phyloP scores from a whole-genome alignment of 1,140 invertebrate species.

The Apis mellifera region Amel_HAv3.1 CM009940.2:9550501-9551000 shows the following conservation, averaged over 20 bases:
- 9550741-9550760: slow-evolving; percentile 69
- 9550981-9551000: slow-evolving; percentile 80
- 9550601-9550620: slow-evolving; percentile 67
- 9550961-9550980: slow-evolving; percentile 56
- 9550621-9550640: slow-evolving; percentile 51
- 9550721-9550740: slow-evolving; percentile 41
- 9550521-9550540: slow-evolving; percentile 60
- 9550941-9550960: slow-evolving; percentile 53
- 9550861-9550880: slow-evolving; percentile 67
- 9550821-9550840: slow-evolving; percentile 83
- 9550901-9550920: slow-evolving; percentile 61
- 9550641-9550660: slow-evolving; percentile 48
- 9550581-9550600: slow-evolving; percentile 56
- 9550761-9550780: slow-evolving; percentile 73
- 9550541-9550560: slow-evolving; percentile 56
- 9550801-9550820: slow-evolving; percentile 82
- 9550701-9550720: slow-evolving; percentile 55
- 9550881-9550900: slow-evolving; percentile 53
- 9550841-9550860: slow-evolving; percentile 82
- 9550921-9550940: slow-evolving; percentile 42
- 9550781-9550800: slow-evolving; percentile 77
- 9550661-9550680: not conserved
- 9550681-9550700: slow-evolving; percentile 55
- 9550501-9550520: slow-evolving; percentile 24
- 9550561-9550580: slow-evolving; percentile 55